These are phyloP conservation scores for Alces alces DNA, from an alignment of 2,113 vertebrate genomes.

Conservation along the genomic window DNA sequence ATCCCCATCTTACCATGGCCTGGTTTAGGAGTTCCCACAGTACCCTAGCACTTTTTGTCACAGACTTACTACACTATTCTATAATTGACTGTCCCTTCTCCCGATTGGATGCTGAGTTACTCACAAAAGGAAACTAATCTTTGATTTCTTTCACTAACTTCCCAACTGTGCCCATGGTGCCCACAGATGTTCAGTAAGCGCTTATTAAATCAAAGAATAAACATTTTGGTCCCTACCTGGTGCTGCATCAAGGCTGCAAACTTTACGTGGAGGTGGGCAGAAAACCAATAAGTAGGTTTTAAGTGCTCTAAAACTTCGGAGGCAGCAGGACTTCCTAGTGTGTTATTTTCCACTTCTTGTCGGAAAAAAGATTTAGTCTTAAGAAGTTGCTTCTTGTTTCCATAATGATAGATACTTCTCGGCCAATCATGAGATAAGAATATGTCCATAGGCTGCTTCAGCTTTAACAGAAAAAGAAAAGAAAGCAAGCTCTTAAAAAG, in stretches of 20 bases:
- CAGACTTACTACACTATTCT: not conserved
- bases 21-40: not conserved
- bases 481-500: slow-evolving; percentile 24
- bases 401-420: slow-evolving; percentile 93
- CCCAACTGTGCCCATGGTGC: not conserved
- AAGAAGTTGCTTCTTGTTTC: slow-evolving; percentile 89
- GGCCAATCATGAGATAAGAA: slow-evolving; percentile 99
- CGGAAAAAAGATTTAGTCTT: slow-evolving; percentile 93
- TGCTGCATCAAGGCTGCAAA: slow-evolving; percentile 97
- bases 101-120: not conserved
- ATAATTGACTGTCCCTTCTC: not conserved
- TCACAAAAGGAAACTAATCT: not conserved
- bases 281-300: slow-evolving; percentile 96
- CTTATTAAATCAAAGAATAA: not conserved
- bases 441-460: slow-evolving; percentile 92
- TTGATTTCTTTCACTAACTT: not conserved
- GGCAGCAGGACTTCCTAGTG: slow-evolving; percentile 92
- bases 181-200: not conserved
- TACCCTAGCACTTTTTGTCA: not conserved
- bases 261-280: slow-evolving; percentile 97
- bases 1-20: not conserved
- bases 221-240: slow-evolving; percentile 78
- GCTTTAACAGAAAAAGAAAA: slow-evolving; percentile 75
- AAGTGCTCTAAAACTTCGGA: slow-evolving; percentile 93
- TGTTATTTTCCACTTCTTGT: slow-evolving; percentile 94